Base-by-base conservation (phyloP, 2,888 invertebrate genomes). In the Philhelius pedissequus region DNA sequence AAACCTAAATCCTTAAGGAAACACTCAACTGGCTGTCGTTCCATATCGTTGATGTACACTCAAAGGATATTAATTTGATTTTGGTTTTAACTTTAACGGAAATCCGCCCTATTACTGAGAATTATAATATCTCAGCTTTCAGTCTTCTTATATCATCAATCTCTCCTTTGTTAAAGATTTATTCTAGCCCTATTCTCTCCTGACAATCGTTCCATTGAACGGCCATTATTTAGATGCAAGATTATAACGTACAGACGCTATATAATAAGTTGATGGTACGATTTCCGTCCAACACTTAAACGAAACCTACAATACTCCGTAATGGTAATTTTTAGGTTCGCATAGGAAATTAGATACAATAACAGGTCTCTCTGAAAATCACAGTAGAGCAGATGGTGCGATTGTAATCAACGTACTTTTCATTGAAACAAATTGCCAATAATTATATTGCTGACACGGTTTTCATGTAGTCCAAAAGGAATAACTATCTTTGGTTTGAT, bases 381-480 rank as follows among this genome's bases (percentile, higher is more conserved):
- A 54, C 66, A 54, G n/a, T n/a, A n/a, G n/a, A n/a, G n/a, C n/a
- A n/a, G 77, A 68, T 56, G 58, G 38, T 38, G 52, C 52, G 62
- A 82, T 73, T 54, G 38, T 71, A 71, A 77, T 68, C 78, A 83
- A 79, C 38, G 32, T 64, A 79, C 79, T 79, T 79, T 83, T 79
- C 62, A 83, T 83, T 79, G 83, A 83, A 79, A 79, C 79, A 79
- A 83, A 83, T 83, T 79, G 70, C 74, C 38, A 79, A 79, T 79
- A 83, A 83, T 83, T 83, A 83, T 79, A 79, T 58, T 70, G 69
- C 79, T 70, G 82, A 82, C 73, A 78, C 74, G 71, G 54, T 69
- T 56, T 73, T 35, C 56, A 35, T 32, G 32, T 35, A 32, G 13
- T 40, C 54, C 18, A 32, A 78, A 62, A 60, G 64, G 54, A 60